These are phyloP conservation scores for Pantherophis guttatus DNA, from an alignment of 2,113 vertebrate genomes.

Conservation along the genomic window DNA sequence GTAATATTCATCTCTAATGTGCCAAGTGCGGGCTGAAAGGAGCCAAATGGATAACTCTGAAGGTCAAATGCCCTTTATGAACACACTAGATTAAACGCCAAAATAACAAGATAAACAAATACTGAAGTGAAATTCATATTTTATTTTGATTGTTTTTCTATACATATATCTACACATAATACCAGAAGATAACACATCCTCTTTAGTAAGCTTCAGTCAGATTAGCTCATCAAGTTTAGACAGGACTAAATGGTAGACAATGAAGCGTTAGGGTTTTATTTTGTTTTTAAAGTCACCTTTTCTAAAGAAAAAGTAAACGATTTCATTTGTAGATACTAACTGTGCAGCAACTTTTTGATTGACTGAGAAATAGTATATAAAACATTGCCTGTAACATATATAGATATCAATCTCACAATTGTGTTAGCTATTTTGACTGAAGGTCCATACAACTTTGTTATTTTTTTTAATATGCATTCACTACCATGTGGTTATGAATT, in stretches of 20 bases:
- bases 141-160: constrained; percentile 72
- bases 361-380: constrained; percentile 59
- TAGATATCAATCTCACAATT: constrained; percentile 48
- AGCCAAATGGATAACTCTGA: constrained; percentile 69
- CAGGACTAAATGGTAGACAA: constrained; percentile 72
- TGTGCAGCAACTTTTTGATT: constrained; percentile 57
- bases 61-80: constrained; percentile 69
- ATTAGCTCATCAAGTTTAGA: constrained; percentile 65
- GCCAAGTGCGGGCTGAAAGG: constrained; percentile 94
- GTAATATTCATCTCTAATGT: constrained; percentile 91
- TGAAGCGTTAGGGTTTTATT: constrained; percentile 58
- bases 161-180: constrained; percentile 79
- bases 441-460: constrained; percentile 41
- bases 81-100: constrained; percentile 73
- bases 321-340: constrained; percentile 56
- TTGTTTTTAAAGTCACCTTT: constrained; percentile 26
- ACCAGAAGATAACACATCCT: constrained; percentile 70
- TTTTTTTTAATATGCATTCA: constrained; percentile 52
- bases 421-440: constrained; percentile 51
- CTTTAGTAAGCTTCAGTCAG: constrained; percentile 61
- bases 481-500: constrained; percentile 30
- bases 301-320: constrained; percentile 60
- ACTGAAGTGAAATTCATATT: constrained; percentile 73
- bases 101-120: constrained; percentile 78
- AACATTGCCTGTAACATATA: constrained; percentile 55